Base-by-base conservation (phyloP, 1,140 invertebrate genomes). In the Aculops lycopersici region DNA sequence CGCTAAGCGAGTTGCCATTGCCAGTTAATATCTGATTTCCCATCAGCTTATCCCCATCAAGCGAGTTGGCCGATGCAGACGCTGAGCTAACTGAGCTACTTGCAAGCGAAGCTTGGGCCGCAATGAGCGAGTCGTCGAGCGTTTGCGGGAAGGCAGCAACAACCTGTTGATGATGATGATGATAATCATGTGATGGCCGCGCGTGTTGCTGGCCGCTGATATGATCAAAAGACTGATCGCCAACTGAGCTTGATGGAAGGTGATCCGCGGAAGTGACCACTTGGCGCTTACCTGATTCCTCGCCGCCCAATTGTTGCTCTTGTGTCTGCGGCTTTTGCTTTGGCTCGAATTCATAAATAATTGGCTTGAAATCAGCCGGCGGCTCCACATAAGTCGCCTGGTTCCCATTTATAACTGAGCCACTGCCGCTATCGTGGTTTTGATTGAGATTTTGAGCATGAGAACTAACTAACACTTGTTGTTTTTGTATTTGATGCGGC, bases 281-380 rank as follows among this genome's bases (percentile, higher is more conserved):
- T n/a, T n/a, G n/a, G n/a, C n/a, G n/a, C n/a, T n/a, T n/a, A n/a
- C n/a, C n/a, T n/a, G n/a, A n/a, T n/a, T n/a, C n/a, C n/a, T n/a
- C n/a, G n/a, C n/a, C n/a, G n/a, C n/a, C n/a, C n/a, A n/a, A n/a
- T n/a, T n/a, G n/a, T n/a, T n/a, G n/a, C n/a, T n/a, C n/a, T n/a
- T n/a, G n/a, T n/a, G n/a, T n/a, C n/a, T n/a, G n/a, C 24, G 24
- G 24, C n/a, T 31, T 31, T 8, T 31, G 8, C 24, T 8, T 8
- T n/a, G 24, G 24, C 24, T 8, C 8, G 8, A 8, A n/a, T 31
- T 31, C 24, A 20, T 44, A 46, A 18, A 46, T 42, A 21, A 47
- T 40, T 20, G 45, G 45, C 21, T 47, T 31, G 37, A 47, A 47
- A 18, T 46, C 35, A 18, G 15, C 38, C 24, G 45, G 45, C 21